Conservation (phyloP, 1,140 invertebrate species). For the Diplogasteroides magnus region DNA sequence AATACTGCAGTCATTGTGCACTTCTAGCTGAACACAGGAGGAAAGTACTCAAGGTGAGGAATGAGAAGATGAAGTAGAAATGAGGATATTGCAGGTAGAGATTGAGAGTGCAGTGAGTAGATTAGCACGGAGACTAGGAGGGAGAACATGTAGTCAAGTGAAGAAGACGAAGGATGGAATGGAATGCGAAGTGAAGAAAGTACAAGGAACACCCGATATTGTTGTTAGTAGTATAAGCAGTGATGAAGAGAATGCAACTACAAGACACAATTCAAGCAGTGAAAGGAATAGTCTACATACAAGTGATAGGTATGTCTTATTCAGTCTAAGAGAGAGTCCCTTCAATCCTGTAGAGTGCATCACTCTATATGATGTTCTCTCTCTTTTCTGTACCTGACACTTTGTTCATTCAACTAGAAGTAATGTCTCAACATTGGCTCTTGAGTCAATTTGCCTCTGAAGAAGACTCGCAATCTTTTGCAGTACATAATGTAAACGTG, state of each 20-base stretch:
- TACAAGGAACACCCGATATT: constrained; percentile 52
- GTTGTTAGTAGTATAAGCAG: constrained; percentile 54
- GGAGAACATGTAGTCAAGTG: background rate
- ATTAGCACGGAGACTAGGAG: constrained; percentile 42
- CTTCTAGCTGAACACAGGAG: constrained; percentile 37
- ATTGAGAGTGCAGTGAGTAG: constrained; percentile 52
- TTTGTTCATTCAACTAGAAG: background rate
- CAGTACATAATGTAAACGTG: constrained; percentile 7
- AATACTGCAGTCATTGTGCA: constrained; percentile 42
- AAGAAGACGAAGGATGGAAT: constrained; percentile 27
- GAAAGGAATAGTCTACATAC: constrained; percentile 31
- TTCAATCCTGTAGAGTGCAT: too few species aligned
- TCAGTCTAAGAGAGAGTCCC: constrained; percentile 7
- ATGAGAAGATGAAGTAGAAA: too few species aligned
- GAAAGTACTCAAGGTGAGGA: constrained; percentile 36
- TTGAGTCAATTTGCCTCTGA: background rate
- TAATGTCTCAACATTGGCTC: constrained; percentile 6
- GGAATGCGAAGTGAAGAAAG: too few species aligned
- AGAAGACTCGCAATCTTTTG: constrained; percentile 4
- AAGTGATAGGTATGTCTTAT: constrained; percentile 29
- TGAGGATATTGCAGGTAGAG: too few species aligned
- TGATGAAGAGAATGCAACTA: constrained; percentile 41
- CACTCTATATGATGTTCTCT: too few species aligned
- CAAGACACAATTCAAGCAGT: constrained; percentile 30
- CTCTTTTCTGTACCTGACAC: background rate